A percentile compares a stretch with the other conserved stretches of the same genome.
Evolutionary conservation across 1,140 invertebrate species (phyloP).

Genomic region (Sycobia sp.): DNA sequence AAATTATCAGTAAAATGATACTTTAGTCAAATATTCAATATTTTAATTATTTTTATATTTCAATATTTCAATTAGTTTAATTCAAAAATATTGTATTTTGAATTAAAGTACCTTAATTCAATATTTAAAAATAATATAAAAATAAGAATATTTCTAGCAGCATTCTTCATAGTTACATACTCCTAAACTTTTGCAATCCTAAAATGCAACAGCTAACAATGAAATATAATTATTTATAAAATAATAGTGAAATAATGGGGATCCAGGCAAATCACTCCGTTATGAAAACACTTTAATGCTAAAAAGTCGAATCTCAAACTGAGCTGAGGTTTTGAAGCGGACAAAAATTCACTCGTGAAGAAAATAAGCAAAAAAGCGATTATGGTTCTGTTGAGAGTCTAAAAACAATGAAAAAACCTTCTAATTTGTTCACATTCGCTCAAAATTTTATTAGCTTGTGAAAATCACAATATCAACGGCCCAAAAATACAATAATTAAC

Average conservation of each 20-base stretch:
- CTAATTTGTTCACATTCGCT: not conserved
- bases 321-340: no score
- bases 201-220: constrained; percentile 7
- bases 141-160: no score
- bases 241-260: constrained; percentile 5
- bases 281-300: constrained; percentile 1
- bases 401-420: constrained; percentile 23
- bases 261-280: no score
- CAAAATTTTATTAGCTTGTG: constrained; percentile 17
- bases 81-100: no score
- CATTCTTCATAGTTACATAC: constrained; percentile 13
- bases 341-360: constrained; percentile 18
- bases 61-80: no score
- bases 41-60: no score
- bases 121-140: no score
- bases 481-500: constrained; percentile 16
- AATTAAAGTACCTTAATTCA: no score
- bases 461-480: constrained; percentile 17
- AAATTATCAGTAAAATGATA: not conserved
- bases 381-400: constrained; percentile 6
- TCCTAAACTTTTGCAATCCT: not conserved
- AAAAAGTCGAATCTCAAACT: constrained; percentile 20
- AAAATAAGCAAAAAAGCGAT: constrained; percentile 25
- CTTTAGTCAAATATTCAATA: constrained; percentile 13
- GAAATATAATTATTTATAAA: constrained; percentile 7